Evolutionary conservation across 2,888 invertebrate species (phyloP), one percentile per base, ranked within the genome.

Genomic region (Eilema depressum): DNA sequence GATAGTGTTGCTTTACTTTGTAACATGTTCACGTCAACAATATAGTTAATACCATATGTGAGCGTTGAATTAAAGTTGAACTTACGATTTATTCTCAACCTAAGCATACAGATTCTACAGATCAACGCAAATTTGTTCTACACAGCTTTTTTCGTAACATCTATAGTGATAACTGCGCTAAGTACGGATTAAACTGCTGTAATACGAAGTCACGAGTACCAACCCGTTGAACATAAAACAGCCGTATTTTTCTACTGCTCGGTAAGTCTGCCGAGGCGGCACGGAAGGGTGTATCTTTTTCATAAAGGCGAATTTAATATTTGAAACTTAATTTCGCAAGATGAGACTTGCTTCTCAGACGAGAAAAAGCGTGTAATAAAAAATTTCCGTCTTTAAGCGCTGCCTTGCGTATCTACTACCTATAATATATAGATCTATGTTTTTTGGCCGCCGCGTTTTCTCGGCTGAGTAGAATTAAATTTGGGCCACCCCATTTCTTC

Each of bases 241-340:
- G n/a, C 20, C 70, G 62, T 69, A 75, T 76, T 76, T 80, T 83
- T 72, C 70, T 56, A 66, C n/a, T 64, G 62, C 56, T 65, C 62
- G 60, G 64, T 75, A 75, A 76, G 75, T 71, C 70, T 74, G 64
- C 70, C 75, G 61, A 74, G 77, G 68, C 63, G 69, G 80, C 73
- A 69, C 63, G 69, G 80, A 73, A 80, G 82, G 81, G 85, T 89
- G 86, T 89, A 84, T 89, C 88, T 90, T 89, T 89, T 86, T 89
- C 89, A 89, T 91, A 90, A 92, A 88, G 86, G 74, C 82, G 88
- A 90, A 91, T 92, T 93, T 92, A 92, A 93, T 93, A 93, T 92
- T 92, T 90, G 89, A 93, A 93, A 93, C 86, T 93, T 92, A 92
- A 93, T 93, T 93, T 92, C 88, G 85, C 78, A 84, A 88, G 91